Percentiles rank a stretch among this genome's conserved stretches.
Conservation (phyloP, 37 sponge, comb jelly and placozoan species). For the Cladorhizidae sp. region DNA sequence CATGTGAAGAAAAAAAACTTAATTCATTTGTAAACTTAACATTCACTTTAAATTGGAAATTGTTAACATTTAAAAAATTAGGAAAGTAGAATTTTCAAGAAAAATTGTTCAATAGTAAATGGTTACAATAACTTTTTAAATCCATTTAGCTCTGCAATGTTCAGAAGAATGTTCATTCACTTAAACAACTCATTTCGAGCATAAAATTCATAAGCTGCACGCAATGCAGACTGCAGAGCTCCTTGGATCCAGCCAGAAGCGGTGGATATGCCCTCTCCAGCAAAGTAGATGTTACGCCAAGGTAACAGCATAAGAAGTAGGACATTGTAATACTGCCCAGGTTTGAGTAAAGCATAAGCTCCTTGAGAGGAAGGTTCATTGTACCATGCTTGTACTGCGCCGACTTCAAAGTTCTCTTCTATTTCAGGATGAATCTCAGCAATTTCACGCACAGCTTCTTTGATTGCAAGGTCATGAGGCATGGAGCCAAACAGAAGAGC, state of each 20-base stretch:
- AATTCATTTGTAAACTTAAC: no score
- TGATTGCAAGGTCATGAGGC: constrained; percentile 19
- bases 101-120: no score
- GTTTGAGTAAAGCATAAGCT: constrained; percentile 47
- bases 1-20: no score
- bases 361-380: constrained; percentile 44
- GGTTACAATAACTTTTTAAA: no score
- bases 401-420: constrained; percentile 31
- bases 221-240: constrained; percentile 61
- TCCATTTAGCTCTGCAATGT: no score
- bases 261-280: constrained; percentile 70
- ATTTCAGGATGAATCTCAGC: constrained; percentile 56
- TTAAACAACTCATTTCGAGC: constrained; percentile 57
- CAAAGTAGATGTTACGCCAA: constrained; percentile 52
- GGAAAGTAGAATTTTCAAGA: no score
- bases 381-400: constrained; percentile 51
- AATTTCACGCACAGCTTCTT: constrained; percentile 43
- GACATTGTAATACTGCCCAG: constrained; percentile 11
- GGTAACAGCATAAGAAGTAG: constrained; percentile 16
- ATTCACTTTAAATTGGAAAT: no score
- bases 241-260: constrained; percentile 76
- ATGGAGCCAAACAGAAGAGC: constrained; percentile 59
- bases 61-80: no score
- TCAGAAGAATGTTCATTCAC: no score
- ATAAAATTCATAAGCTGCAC: constrained; percentile 74